Evolutionary conservation across 2,113 vertebrate species (phyloP), one percentile per base, ranked within the genome.

Genomic region (Lethenteron camtschaticum): DNA sequence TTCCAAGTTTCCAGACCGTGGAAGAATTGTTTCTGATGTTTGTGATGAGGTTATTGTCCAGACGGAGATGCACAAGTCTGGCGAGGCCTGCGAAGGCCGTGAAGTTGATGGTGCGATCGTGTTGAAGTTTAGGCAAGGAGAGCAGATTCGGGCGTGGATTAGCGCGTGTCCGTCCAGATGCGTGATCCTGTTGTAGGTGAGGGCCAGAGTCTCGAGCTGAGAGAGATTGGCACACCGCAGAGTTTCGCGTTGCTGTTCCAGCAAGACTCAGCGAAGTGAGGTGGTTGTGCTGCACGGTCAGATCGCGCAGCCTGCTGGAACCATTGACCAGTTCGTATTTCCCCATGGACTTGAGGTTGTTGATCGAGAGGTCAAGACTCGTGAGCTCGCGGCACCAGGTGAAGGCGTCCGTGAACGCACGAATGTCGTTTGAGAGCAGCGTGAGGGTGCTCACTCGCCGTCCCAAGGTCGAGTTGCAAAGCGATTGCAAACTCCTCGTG

Each of bases 21-120:
- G 76, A 91, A 90, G 3, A 41, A 5, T 41, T 41, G 41, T 41
- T 41, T 69, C 75, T 81, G 70, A 86, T 74, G 73, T 86, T 81
- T 0, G 83, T 84, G 58, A 92, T 76, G 56, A 85, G 82, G 73
- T 88, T 92, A 73, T 85, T 85, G 75, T 85, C 84, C 16, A 90
- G 72, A 4, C 81, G 82, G n/a, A 91, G 79, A 2, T 74, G 77
- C 12, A 20, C 68, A 10, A 89, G 79, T 3, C 57, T 1, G 3
- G 0, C 20, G 2, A 91, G 77, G 2, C 81, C 82, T 55, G 56
- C 72, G 4, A 92, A 78, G 0, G 82, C 79, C 1, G 71, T 7
- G 0, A 0, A 75, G 58, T 78, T 2, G 5, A 91, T 57, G 71
- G 75, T 77, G 82, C 82, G 59, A 90, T 78, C 4, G 5, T 80